Evolutionary conservation across 2,888 invertebrate genomes (phyloP), one percentile per base, ranked within the genome.

Genomic region (Cryptophagus acutangulus): DNA sequence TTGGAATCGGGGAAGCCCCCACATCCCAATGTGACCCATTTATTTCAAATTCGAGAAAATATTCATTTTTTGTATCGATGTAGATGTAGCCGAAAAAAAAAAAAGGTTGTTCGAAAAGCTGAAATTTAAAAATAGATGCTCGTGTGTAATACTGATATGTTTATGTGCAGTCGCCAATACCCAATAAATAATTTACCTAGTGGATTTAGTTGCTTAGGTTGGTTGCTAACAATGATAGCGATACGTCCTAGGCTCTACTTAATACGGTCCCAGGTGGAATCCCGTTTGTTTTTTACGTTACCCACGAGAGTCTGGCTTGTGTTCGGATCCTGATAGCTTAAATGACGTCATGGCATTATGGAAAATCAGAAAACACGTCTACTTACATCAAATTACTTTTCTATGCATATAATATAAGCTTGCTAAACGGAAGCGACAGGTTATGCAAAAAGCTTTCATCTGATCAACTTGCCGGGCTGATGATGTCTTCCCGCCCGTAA

Each of bases 281-380:
- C 28, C 36, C 36, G 20, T 30, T 40, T 29, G 24, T 40, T 40
- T 40, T 34, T 35, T 40, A 40, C 31, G 30, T 31, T 30, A 34
- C 40, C 40, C 40, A 17, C 18, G 40, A 40, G 40, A 40, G 40
- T 40, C 40, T 40, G 40, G 40, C 34, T 31, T 24, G 28, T 40
- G 17, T 36, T 13, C 20, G 29, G 5, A 34, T 35, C 18, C 31
- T 36, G 40, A 40, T 40, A 36, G 36, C 30, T 40, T 16, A 31
- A 17, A 8, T 30, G 40, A 36, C 36, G 36, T 34, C 40, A 18
- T 35, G 8, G 30, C 25, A 14, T 16, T 34, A 40, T 36, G 16
- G 36, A 40, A 40, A 40, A 40, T 36, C 40, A 31, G 31, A 31
- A 31, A 31, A 12, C 25, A 18, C 35, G 10, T 24, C 20, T 36